Conservation (phyloP, 2,797 vertebrate species). For the Leptoclinus maculatus region DNA sequence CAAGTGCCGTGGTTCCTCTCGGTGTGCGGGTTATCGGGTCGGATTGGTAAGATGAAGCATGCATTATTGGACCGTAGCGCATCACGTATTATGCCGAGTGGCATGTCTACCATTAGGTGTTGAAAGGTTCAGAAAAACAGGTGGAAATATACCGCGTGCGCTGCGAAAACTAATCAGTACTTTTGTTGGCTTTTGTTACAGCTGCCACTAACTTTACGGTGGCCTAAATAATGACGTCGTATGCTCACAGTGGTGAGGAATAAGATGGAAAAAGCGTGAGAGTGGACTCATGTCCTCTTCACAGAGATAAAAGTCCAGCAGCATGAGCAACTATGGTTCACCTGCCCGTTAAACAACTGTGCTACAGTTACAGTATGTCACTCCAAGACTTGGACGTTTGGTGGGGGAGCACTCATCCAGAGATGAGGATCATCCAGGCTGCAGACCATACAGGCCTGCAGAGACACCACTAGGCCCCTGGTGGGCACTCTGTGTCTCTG, state of each 20-base stretch:
- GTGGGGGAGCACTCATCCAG: neutral
- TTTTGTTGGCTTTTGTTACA: conserved; percentile 20
- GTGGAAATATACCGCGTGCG: neutral
- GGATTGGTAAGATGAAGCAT: conserved; percentile 40
- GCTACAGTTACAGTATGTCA: neutral
- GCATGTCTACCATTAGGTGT: neutral
- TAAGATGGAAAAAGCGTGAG: no score
- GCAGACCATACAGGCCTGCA: neutral
- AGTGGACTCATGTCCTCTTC: no score
- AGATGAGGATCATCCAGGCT: neutral
- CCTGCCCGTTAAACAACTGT: no score
- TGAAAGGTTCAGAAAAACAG: conserved; percentile 15
- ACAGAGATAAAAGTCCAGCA: no score
- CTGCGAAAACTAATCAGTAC: no score
- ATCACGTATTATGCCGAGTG: conserved; percentile 42
- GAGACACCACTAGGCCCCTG: conserved; percentile 18
- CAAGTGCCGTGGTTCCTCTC: conserved; percentile 41
- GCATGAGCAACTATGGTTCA: no score
- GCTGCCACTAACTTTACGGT: neutral
- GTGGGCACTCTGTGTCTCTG: conserved; percentile 12
- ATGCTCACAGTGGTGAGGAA: no score
- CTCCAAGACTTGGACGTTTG: neutral
- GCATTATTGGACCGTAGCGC: conserved; percentile 29
- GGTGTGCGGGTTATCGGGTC: conserved; percentile 33
- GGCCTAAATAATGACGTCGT: neutral